These are phyloP conservation scores for rabbit (Oryctolagus cuniculus) DNA, from an alignment of 2,113 vertebrate species.

Conservation along the genomic window DNA sequence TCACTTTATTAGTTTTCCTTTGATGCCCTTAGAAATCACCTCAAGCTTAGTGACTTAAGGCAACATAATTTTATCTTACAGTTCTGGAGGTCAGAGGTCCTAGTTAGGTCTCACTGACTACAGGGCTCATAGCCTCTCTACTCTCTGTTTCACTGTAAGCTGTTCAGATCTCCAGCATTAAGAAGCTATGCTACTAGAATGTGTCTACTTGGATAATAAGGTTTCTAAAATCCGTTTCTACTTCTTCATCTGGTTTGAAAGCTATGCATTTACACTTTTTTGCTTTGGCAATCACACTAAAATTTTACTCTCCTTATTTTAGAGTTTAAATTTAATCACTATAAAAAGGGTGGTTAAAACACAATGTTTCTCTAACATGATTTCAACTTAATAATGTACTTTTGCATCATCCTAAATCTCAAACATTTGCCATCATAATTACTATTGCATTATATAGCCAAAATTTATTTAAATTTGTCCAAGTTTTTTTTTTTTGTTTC, in stretches of 20 bases:
- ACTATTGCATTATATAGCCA: not conserved
- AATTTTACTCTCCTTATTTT: not conserved
- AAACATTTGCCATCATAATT: not conserved
- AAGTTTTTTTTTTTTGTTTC: not conserved
- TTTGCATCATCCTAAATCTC: not conserved
- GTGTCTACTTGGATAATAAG: not conserved
- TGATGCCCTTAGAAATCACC: not conserved
- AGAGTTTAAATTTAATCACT: constrained; percentile 9
- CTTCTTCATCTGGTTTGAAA: not conserved
- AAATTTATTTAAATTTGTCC: not conserved
- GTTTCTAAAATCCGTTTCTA: not conserved
- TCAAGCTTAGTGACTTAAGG: not conserved
- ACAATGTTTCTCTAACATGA: not conserved
- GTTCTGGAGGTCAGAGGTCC: not conserved
- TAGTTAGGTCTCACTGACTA: not conserved
- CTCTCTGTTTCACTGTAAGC: not conserved
- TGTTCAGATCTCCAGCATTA: not conserved
- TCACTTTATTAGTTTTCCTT: not conserved
- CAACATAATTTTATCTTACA: not conserved
- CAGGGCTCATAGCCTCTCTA: no score
- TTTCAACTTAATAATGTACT: not conserved
- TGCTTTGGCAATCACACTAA: not conserved
- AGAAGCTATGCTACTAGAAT: not conserved
- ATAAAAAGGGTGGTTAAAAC: not conserved
- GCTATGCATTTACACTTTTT: not conserved